phyloP scores from a whole-genome alignment of 2,113 vertebrate species.

The Poicephalus gulielmi region DNA sequence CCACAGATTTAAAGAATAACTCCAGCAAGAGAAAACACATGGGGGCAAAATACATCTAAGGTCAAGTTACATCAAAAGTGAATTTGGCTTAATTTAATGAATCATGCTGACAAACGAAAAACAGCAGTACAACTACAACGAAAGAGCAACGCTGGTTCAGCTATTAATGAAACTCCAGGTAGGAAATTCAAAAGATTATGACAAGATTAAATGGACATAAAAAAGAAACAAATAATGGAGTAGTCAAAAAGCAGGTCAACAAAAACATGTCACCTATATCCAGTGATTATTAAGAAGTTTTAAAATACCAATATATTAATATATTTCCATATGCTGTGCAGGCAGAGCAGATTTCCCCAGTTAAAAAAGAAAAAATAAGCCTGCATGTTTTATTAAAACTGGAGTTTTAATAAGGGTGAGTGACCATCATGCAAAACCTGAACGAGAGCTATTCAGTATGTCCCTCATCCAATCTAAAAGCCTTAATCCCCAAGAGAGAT shows the following conservation, averaged over 20 bases:
- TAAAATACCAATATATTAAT: background rate
- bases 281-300: background rate
- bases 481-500: background rate
- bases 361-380: background rate
- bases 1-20: slow-evolving; percentile 32
- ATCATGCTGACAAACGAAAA: slow-evolving; percentile 57
- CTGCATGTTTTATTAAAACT: background rate
- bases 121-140: background rate
- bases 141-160: background rate
- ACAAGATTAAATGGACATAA: background rate
- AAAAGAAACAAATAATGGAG: background rate
- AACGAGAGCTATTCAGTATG: background rate
- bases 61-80: slow-evolving; percentile 54
- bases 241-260: background rate
- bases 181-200: background rate
- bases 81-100: slow-evolving; percentile 52
- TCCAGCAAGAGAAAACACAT: slow-evolving; percentile 56
- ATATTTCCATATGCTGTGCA: background rate
- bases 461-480: background rate
- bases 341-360: background rate
- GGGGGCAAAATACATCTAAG: slow-evolving; percentile 36
- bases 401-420: background rate
- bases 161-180: slow-evolving; percentile 18
- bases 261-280: background rate
- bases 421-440: background rate